Base-by-base conservation (phyloP, 2,888 invertebrate genomes). In the Drosophila greeni region DNA sequence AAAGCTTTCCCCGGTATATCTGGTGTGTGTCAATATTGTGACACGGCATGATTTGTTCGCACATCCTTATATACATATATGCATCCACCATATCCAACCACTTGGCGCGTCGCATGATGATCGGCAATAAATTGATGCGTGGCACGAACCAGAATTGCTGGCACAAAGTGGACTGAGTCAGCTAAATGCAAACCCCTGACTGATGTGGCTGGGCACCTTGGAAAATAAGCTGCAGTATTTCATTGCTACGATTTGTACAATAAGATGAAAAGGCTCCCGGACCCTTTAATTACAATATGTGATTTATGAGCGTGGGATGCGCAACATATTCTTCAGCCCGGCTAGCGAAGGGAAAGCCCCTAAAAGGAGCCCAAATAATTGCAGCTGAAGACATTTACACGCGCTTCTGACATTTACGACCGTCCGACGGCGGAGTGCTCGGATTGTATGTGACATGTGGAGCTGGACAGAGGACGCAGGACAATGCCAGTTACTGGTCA, bases 311-410 rank as follows among this genome's bases (percentile, higher is more conserved):
- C 45, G 23, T 45, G 57, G 49, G 47, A 47, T 54, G 43, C 48
- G 36, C 48, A 31, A 37, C 33, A 43, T 66, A 66, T 66, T 53
- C 56, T 36, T 29, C 34, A 57, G 59, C 29, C 20, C 26, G 64
- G 59, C 59, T 47, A 56, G 68, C 52, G 64, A 74, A 16, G 36
- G 37, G 47, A 31, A 20, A 37, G 24, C 31, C 33, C 26, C 26
- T 26, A 12, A 53, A 37, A 58, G 68, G 36, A 64, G 70, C 31
- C 43, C 66, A 76, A 81, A 78, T 86, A 86, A 85, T 87, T 86
- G 83, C 84, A 80, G 75, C 76, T 80, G 84, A 85, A 85, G 83
- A 86, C 85, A 86, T 86, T 77, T 71, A 82, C 77, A 82, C 77
- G 72, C 73, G 75, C 69, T 59, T 52, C 71, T 84, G 86, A 87